These are phyloP conservation scores for Diaperis boleti DNA, from an alignment of 2,888 invertebrate species.

Conservation along the genomic window DNA sequence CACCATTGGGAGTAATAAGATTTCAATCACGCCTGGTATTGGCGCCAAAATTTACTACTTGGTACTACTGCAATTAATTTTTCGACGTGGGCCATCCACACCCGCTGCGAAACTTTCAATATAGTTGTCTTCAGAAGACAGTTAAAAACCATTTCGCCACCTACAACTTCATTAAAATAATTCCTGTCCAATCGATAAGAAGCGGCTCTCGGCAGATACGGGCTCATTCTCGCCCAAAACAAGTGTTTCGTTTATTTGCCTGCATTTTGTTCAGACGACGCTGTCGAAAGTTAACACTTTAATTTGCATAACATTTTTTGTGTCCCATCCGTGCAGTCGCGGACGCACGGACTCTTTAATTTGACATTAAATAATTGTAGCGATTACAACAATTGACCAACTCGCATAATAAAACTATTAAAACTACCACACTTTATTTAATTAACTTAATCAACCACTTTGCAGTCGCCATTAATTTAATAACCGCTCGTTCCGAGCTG, in stretches of 20 bases:
- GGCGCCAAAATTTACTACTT: no score
- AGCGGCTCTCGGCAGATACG: no score
- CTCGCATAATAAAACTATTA: conserved; percentile 50
- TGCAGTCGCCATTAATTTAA: conserved; percentile 51
- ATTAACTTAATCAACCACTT: conserved; percentile 52
- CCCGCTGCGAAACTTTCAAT: conserved; percentile 2
- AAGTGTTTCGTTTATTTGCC: background rate
- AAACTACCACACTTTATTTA: conserved; percentile 50
- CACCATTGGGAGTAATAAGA: no score
- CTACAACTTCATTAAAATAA: background rate
- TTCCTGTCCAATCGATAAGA: background rate
- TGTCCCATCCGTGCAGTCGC: conserved; percentile 8
- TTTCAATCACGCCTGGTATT: no score
- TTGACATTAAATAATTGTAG: conserved; percentile 39
- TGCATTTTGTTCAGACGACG: background rate
- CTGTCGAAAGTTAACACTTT: background rate
- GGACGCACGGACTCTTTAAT: conserved; percentile 31
- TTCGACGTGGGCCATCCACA: conserved; percentile 4
- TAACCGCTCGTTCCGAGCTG: conserved; percentile 45
- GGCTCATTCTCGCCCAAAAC: no score
- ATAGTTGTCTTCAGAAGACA: background rate
- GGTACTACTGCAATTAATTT: no score
- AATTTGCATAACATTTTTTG: conserved; percentile 18
- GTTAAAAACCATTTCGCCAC: background rate
- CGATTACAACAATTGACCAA: conserved; percentile 45